Evolutionary conservation across 2,888 invertebrate species (phyloP).

Genomic region (Allygus modestus): DNA sequence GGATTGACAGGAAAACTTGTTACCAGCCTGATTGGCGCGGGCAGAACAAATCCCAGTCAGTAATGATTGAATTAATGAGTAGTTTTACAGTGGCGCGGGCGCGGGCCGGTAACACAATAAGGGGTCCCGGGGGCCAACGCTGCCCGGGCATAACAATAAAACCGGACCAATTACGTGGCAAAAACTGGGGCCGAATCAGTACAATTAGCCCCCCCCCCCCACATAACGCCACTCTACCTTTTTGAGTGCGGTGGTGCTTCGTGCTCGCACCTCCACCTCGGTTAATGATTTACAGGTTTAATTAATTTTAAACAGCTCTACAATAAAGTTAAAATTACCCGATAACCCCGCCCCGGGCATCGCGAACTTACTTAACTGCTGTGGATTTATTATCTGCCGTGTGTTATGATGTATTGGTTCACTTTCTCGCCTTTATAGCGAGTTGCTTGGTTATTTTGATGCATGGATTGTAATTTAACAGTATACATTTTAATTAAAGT

Average conservation of each 20-base stretch:
- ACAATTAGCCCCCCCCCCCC: constrained; percentile 35
- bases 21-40: constrained; percentile 39
- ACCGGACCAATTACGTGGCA: constrained; percentile 47
- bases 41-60: constrained; percentile 38
- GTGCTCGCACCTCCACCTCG: background rate
- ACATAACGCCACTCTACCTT: background rate
- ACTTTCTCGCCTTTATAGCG: background rate
- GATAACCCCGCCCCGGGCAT: constrained; percentile 10
- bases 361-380: background rate
- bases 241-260: background rate
- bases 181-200: constrained; percentile 47
- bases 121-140: background rate
- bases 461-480: background rate
- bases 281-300: constrained; percentile 62
- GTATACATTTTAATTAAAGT: too few species aligned
- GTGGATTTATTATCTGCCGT: constrained; percentile 23
- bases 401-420: constrained; percentile 5
- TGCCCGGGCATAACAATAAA: constrained; percentile 50
- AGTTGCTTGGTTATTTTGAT: background rate
- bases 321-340: constrained; percentile 59
- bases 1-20: constrained; percentile 55
- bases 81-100: constrained; percentile 23
- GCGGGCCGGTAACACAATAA: constrained; percentile 30
- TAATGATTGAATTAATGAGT: constrained; percentile 57
- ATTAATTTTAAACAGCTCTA: constrained; percentile 62